Evolutionary conservation across 1,140 invertebrate species (phyloP), one percentile per base, ranked within the genome.

Genomic region (Lucilia sericata): DNA sequence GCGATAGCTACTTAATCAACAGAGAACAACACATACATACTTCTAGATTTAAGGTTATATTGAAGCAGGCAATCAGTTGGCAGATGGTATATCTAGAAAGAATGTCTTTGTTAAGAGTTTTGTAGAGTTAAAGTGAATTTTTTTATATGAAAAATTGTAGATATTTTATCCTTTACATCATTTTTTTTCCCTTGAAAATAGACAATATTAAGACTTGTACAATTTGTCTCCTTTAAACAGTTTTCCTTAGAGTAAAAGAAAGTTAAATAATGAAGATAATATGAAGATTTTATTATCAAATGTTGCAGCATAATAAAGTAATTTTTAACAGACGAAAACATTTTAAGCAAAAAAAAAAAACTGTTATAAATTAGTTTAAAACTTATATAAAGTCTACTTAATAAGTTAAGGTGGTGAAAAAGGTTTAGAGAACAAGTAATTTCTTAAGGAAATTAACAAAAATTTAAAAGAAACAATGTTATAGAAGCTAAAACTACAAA

Each of bases 1-100:
- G 19, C n/a, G 65, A 70, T 8, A 21, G 19, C 65, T n/a, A 70
- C 65, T 70, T 70, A 70, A 70, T 70, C 65, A 70, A 70, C 65
- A 25, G 42, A 10, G 25, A 30, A 30, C 1, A 42, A 42, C 42
- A 7, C 42, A 42, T 8, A 42, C 42, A 7, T 7, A 8, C 42
- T 8, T 42, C 2, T 42, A 30, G 25, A 30, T 30, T 42, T 21
- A 25, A 19, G 21, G 7, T n/a, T 21, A 12, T 2, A 70, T 4
- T 70, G 21, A 2, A 1, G 4, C n/a, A 65, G n/a, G 65, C 65
- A 7, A 70, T 42, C n/a, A 70, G 7, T 0, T 17, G n/a, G 2
- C 55, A 70, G 65, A 19, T 70, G 65, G 21, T 21, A 5, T n/a
- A 25, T 42, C 42, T 30, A 30, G 25, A 30, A n/a, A n/a, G 25